Conservation (phyloP, 2,888 invertebrate genomes). For the Chymomyza procnemis region DNA sequence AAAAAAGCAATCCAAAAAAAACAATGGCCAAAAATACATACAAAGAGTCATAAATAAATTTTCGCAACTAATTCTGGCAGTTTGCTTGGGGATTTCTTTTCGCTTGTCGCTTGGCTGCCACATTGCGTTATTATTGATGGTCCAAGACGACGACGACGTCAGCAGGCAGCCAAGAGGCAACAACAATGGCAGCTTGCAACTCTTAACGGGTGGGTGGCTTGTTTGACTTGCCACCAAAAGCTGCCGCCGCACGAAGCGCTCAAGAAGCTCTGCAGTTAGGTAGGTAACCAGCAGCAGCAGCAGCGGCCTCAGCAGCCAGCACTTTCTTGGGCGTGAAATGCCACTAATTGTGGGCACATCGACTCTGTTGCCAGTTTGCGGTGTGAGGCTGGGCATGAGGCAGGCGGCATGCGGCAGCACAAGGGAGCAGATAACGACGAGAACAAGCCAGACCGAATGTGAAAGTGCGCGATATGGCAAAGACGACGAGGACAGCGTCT, state of each 20-base stretch:
- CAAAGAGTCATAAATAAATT: conserved; percentile 72
- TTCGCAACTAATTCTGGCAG: conserved; percentile 70
- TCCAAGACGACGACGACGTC: conserved; percentile 18
- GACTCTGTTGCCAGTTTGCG: not conserved
- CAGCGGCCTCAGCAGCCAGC: not conserved
- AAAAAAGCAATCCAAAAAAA: conserved; percentile 29
- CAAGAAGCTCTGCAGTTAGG: not conserved
- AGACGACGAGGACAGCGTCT: not conserved
- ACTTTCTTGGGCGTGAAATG: conserved; percentile 1
- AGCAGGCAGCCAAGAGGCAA: conserved; percentile 32
- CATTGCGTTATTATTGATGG: conserved; percentile 69
- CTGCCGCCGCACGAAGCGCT: not conserved
- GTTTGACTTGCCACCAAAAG: conserved; percentile 1
- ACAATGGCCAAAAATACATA: conserved; percentile 6
- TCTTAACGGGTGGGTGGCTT: not conserved
- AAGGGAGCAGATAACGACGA: not conserved
- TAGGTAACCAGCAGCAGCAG: not conserved
- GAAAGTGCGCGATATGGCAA: not conserved
- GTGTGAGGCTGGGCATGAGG: not conserved
- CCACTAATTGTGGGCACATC: conserved; percentile 1
- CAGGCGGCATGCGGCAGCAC: not conserved
- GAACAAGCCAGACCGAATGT: not conserved
- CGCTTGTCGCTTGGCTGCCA: conserved; percentile 40
- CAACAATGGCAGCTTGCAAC: not conserved
- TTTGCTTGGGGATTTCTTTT: conserved; percentile 14